A percentile compares a stretch with the other conserved stretches of the same genome.
Conservation (phyloP, 1,140 invertebrate genomes). For the Spodoptera frugiperda region DNA sequence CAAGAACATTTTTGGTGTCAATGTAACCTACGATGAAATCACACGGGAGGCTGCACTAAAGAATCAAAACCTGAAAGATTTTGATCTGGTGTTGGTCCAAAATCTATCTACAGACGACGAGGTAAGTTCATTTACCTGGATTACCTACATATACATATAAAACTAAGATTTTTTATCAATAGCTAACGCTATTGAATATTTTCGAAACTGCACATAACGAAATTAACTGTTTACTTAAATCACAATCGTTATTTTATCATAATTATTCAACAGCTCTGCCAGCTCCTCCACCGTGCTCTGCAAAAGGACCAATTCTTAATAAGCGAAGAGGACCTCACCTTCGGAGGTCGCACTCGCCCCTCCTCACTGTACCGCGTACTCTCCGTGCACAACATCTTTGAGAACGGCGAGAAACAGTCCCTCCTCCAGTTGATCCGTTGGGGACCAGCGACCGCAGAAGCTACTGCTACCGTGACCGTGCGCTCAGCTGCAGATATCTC, state of each 20-base stretch:
- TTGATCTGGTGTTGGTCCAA: slow-evolving; percentile 51
- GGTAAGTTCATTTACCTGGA: slow-evolving; percentile 37
- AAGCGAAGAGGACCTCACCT: slow-evolving; percentile 37
- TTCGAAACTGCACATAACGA: too few relatives aligned
- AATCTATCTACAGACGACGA: slow-evolving; percentile 51
- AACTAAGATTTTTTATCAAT: not conserved
- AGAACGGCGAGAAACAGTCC: not conserved
- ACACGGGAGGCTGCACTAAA: slow-evolving; percentile 16
- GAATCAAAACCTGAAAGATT: slow-evolving; percentile 15
- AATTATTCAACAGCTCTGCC: slow-evolving; percentile 49
- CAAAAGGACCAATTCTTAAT: slow-evolving; percentile 46
- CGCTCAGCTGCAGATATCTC: not conserved
- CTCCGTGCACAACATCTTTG: not conserved
- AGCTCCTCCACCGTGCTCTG: slow-evolving; percentile 45
- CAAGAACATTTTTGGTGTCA: slow-evolving; percentile 29
- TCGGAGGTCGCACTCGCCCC: slow-evolving; percentile 1
- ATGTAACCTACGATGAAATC: slow-evolving; percentile 49
- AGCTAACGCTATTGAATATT: too few relatives aligned
- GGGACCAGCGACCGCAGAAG: slow-evolving; percentile 30
- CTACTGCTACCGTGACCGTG: slow-evolving; percentile 13
- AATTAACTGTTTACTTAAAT: too few relatives aligned
- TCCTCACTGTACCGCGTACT: slow-evolving; percentile 50
- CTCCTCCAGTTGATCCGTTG: slow-evolving; percentile 48
- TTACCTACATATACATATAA: not conserved
- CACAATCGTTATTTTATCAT: not conserved